Evolutionary conservation across 2,888 invertebrate species (phyloP).

Genomic region (Polydrusus pterygomalis): DNA sequence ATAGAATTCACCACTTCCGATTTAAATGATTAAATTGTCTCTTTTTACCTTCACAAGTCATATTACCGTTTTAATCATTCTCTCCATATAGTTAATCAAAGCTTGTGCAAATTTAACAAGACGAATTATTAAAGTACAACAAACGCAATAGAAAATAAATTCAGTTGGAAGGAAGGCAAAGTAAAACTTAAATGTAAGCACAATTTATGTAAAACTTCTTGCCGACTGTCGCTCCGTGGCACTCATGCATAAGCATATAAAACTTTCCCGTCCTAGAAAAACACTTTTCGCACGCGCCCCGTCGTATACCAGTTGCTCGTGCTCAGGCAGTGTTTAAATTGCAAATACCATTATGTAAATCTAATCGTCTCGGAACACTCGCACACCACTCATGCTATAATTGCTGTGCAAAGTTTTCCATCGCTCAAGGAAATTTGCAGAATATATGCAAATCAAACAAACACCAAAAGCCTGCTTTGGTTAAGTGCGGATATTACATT

Average conservation of each 20-base stretch:
- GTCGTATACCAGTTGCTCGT: constrained; percentile 51
- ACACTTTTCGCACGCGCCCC: constrained; percentile 1
- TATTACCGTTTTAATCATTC: too few species aligned
- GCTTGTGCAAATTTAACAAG: too few species aligned
- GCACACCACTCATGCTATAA: constrained; percentile 58
- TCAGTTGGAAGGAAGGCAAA: too few species aligned
- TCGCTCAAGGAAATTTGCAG: constrained; percentile 54
- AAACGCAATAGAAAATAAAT: too few species aligned
- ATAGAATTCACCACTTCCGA: too few species aligned
- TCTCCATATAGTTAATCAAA: too few species aligned
- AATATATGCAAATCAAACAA: constrained; percentile 58
- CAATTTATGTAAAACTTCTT: not conserved
- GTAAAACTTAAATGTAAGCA: not conserved
- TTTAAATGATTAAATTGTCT: too few species aligned
- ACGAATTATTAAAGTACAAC: too few species aligned
- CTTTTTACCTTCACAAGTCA: too few species aligned
- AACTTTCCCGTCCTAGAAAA: constrained; percentile 1
- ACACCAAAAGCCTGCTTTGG: constrained; percentile 49
- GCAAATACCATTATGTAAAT: constrained; percentile 60
- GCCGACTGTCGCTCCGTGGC: not conserved
- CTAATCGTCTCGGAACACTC: constrained; percentile 59
- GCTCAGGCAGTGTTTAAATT: constrained; percentile 50
- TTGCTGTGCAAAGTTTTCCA: constrained; percentile 57
- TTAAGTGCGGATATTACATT: constrained; percentile 54
- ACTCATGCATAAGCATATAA: constrained; percentile 20